Evolutionary conservation across 2,113 vertebrate species (phyloP).

Genomic region (Ornithorhynchus anatinus): DNA sequence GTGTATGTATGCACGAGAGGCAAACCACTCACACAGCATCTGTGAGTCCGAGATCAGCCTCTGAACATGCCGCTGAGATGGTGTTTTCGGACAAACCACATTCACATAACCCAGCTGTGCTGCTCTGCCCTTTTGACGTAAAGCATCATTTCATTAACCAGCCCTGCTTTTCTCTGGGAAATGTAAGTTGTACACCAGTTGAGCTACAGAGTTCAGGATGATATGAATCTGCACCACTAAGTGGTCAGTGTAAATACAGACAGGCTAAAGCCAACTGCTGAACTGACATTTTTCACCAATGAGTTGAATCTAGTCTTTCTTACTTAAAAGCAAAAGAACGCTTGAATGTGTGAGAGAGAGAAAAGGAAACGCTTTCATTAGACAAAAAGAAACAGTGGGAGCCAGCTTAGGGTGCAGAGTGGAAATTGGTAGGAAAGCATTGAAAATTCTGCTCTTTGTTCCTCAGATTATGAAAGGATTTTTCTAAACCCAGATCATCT

Average conservation of each 20-base stretch:
- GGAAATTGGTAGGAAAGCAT: too few relatives aligned
- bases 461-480: too few relatives aligned
- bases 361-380: too few relatives aligned
- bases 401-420: too few relatives aligned
- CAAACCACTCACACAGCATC: slow-evolving; percentile 26
- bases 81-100: slow-evolving; percentile 27
- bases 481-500: too few relatives aligned
- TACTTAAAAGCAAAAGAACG: too few relatives aligned
- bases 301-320: too few relatives aligned
- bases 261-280: slow-evolving; percentile 35
- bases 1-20: neutral
- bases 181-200: slow-evolving; percentile 41
- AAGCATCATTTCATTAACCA: slow-evolving; percentile 43
- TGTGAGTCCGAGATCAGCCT: slow-evolving; percentile 17
- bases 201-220: slow-evolving; percentile 15
- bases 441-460: too few relatives aligned
- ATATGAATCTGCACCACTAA: neutral
- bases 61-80: neutral
- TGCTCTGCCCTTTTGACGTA: slow-evolving; percentile 27
- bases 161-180: slow-evolving; percentile 39
- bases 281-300: slow-evolving; percentile 12
- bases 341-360: too few relatives aligned
- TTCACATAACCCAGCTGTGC: slow-evolving; percentile 34
- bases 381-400: too few relatives aligned
- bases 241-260: slow-evolving; percentile 19